These are phyloP conservation scores for Bugulina stolonifera DNA, from an alignment of 2,888 invertebrate genomes.

Conservation along the genomic window DNA sequence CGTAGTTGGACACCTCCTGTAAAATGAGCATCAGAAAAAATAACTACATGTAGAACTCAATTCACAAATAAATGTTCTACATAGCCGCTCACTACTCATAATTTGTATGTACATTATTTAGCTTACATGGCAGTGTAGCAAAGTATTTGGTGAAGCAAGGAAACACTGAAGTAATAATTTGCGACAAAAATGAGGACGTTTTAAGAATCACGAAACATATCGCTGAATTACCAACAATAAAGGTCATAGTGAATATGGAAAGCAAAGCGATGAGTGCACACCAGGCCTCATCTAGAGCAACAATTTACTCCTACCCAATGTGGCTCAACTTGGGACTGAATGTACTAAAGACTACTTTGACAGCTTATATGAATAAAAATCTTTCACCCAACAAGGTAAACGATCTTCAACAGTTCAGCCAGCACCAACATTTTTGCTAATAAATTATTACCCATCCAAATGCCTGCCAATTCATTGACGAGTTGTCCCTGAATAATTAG, in stretches of 20 bases:
- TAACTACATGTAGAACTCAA: no score
- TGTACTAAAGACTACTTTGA: background rate
- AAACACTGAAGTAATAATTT: conserved; percentile 1
- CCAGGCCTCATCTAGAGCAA: background rate
- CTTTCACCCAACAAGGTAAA: conserved; percentile 9
- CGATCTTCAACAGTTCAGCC: no score
- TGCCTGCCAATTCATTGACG: no score
- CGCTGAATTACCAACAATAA: background rate
- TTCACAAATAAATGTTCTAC: no score
- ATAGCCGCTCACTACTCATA: no score
- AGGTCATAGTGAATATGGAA: background rate
- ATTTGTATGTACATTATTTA: no score
- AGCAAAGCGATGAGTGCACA: background rate
- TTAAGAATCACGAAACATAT: background rate
- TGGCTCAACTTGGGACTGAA: background rate
- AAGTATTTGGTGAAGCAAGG: background rate
- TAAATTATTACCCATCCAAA: no score
- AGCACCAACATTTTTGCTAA: no score
- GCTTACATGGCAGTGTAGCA: background rate
- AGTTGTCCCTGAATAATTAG: no score
- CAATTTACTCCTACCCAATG: background rate
- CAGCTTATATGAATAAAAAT: conserved; percentile 12
- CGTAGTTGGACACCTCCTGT: no score
- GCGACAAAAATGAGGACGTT: background rate
- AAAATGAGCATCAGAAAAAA: no score